These are phyloP conservation scores for Tokudaia tokunoshimensis DNA, from an alignment of 2,797 vertebrate species.

Conservation along the genomic window DNA sequence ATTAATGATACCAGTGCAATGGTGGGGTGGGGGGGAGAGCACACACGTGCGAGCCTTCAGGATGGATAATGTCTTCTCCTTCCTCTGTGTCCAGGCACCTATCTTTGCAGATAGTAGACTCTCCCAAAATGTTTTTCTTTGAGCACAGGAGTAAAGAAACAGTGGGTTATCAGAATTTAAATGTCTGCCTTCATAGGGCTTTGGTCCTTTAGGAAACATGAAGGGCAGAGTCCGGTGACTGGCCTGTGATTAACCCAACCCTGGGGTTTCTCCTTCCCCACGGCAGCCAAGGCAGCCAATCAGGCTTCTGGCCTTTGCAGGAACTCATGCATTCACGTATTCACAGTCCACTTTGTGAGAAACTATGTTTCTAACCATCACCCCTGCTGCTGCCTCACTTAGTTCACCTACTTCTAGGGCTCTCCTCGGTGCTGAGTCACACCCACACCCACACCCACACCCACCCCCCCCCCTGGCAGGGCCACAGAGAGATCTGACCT, in stretches of 20 bases:
- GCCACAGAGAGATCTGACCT: not conserved
- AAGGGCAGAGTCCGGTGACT: constrained; percentile 9
- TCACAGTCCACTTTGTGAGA: not conserved
- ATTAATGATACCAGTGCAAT: not conserved
- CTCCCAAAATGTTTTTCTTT: not conserved
- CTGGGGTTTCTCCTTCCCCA: constrained; percentile 22
- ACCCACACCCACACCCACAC: not conserved
- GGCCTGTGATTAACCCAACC: constrained; percentile 22
- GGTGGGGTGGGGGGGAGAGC: too few relatives aligned
- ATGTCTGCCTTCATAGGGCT: not conserved
- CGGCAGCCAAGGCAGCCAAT: not conserved
- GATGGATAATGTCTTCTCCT: not conserved
- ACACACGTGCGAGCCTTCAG: too few relatives aligned
- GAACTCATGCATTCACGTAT: not conserved
- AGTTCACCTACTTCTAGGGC: not conserved
- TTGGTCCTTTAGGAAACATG: constrained; percentile 47
- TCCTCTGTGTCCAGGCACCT: not conserved
- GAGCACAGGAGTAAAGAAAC: constrained; percentile 25
- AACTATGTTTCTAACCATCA: not conserved
- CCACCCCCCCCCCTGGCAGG: not conserved
- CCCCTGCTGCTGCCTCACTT: not conserved
- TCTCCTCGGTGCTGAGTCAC: fast-evolving
- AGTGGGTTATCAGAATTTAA: not conserved
- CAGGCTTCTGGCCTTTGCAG: not conserved
- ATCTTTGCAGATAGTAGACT: not conserved